Base-by-base conservation (phyloP, 2,888 invertebrate genomes). In the Imbricaverruca yamaguchii region DNA sequence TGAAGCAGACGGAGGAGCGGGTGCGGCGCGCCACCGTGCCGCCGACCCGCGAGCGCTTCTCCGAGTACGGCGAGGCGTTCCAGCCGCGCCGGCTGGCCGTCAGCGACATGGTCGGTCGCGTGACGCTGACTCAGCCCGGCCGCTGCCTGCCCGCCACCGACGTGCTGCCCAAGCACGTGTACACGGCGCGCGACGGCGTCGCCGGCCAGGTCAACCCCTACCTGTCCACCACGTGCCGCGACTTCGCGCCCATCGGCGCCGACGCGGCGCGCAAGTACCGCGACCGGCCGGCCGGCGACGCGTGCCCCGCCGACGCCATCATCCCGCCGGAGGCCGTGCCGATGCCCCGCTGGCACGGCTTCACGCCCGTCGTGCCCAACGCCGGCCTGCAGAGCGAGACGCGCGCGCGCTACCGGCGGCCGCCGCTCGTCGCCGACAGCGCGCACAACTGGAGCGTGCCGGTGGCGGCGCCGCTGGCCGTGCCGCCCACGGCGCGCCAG, bases 21-120 rank as follows among this genome's bases (percentile, higher is more conserved):
- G 21, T 74, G 21, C 6, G 18, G 21, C 18, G 10, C 7, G 3
- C 18, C 74, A 55, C 74, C 21, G 55, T 74, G 55, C 74, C 55
- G 7, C 6, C 74, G 15, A 21, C 55, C 21, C 53, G 15, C 21
- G 4, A 55, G 9, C 53, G 74, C 21, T 74, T 74, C 74, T 74
- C 74, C 55, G 74, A 74, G 74, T 74, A 74, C 74, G 18, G 53
- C 53, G 74, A 74, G 74, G 74, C 74, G 18, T 74, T 21, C 74
- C 53, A 21, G 2, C 53, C 74, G 55, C 74, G 55, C 9, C 53
- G 74, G 9, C 55, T 55, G 23, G 2, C 21, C 55, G 21, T 10
- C 53, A 21, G 53, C 74, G 55, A 18, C 74, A 53, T 74, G 74
- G 55, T 55, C 8, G 74, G 53, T 21, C 74, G 13, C 39, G 69